Evolutionary conservation across 1,140 invertebrate species (phyloP), one percentile per base, ranked within the genome.

Genomic region (Drosophila miranda): DNA sequence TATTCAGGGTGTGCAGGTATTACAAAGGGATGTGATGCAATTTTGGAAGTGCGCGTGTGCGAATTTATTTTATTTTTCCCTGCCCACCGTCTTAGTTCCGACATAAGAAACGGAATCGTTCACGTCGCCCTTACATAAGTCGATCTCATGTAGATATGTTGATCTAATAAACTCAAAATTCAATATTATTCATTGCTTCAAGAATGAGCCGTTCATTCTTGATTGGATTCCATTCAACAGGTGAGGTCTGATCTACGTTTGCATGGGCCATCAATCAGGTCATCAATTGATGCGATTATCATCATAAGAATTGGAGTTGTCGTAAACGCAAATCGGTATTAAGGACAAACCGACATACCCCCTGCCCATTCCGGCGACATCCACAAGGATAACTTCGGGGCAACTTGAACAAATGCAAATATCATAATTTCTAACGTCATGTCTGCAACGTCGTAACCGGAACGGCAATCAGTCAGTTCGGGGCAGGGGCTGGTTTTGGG

Each of bases 371-470:
- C 46, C 46, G 43, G 19, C 14, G 30, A 34, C 30, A 11, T 34
- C 9, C 9, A 34, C 30, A 34, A 34, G 30, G 30, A 34, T 34
- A 34, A 34, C 30, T 34, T 34, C 8, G 19, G 26, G 28, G 45
- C 67, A 77, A 77, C 82, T 84, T 84, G 78, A 87, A 64, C 66
- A 70, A 82, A 87, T 87, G 83, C 82, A 87, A 87, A 87, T 87
- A 87, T 87, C 78, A 87, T 87, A 87, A 87, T 86, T 86, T 63
- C 62, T 52, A 59, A 72, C 56, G 67, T 75, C 78, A 49, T 67
- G 63, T 81, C 74, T 77, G 58, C 72, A 72, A 60, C 58, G 64
- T 60, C 59, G 43, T 74, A 62, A 76, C 57, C 58, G 46, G 54
- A 52, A 45, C 59, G 55, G 43, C 54, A 44, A 58, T 55, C 73